phyloP scores from a whole-genome alignment of 2,797 vertebrate species.

The Novumbra hubbsi region DNA sequence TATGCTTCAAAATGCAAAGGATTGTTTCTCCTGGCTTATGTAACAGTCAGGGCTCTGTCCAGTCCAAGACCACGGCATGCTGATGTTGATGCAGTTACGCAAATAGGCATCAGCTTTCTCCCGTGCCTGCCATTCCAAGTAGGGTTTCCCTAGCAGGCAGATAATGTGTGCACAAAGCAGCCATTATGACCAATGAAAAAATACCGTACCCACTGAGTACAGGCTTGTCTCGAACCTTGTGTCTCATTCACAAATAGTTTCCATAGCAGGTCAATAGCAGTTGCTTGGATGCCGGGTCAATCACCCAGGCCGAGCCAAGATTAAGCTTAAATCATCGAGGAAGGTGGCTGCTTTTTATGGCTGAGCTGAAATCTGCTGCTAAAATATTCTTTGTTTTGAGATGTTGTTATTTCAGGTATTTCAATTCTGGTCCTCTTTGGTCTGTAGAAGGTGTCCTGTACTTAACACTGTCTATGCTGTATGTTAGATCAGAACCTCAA shows the following conservation, averaged over 20 bases:
- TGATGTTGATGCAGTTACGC: conserved; percentile 45
- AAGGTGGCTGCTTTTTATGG: conserved; percentile 49
- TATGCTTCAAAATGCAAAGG: not conserved
- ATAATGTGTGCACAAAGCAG: conserved; percentile 72
- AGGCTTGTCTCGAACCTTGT: conserved; percentile 44
- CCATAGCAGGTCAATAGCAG: conserved; percentile 63
- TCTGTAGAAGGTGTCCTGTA: not conserved
- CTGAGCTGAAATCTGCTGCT: conserved; percentile 29
- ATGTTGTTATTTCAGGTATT: not conserved
- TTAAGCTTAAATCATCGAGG: conserved; percentile 31
- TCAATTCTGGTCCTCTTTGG: conserved; percentile 5
- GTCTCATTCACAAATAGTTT: conserved; percentile 69
- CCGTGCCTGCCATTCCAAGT: conserved; percentile 71
- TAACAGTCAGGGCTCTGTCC: conserved; percentile 20
- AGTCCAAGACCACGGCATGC: conserved; percentile 15
- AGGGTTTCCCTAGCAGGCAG: conserved; percentile 55
- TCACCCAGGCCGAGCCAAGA: conserved; percentile 40
- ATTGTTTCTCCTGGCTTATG: conserved; percentile 17
- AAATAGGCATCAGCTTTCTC: conserved; percentile 62
- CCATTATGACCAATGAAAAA: conserved; percentile 63
- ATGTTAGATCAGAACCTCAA: no score
- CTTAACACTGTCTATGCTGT: not conserved
- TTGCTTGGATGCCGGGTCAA: conserved; percentile 63
- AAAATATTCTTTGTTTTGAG: conserved; percentile 3
- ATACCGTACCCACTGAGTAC: conserved; percentile 46